These are phyloP conservation scores for Perca schrenkii DNA, from an alignment of 2,113 vertebrate species.

Conservation along the genomic window DNA sequence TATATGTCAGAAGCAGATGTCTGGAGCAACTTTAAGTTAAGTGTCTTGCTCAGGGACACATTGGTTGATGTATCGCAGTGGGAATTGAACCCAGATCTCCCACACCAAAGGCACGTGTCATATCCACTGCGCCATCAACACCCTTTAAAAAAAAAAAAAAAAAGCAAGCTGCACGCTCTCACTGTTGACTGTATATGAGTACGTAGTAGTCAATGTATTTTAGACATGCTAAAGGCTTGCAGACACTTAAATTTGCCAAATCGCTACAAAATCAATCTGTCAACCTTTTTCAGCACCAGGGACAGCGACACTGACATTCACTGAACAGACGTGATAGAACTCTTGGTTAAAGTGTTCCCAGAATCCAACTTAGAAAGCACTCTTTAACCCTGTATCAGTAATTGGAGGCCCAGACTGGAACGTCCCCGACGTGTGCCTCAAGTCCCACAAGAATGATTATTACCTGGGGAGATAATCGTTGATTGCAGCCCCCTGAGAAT, in stretches of 20 bases:
- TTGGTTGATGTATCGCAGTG: no score
- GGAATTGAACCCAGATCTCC: no score
- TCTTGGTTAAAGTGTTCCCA: neutral
- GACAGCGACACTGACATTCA: neutral
- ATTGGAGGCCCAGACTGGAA: neutral
- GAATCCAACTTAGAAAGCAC: neutral
- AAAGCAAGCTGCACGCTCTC: neutral
- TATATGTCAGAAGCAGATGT: no score
- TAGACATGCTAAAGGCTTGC: neutral
- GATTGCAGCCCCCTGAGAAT: constrained; percentile 16
- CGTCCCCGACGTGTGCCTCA: neutral
- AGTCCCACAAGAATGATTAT: constrained; percentile 13
- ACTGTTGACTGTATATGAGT: neutral
- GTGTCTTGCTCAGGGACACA: no score
- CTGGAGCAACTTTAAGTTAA: no score
- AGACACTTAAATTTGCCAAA: neutral
- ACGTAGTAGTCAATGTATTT: neutral
- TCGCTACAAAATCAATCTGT: neutral
- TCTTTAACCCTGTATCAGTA: neutral
- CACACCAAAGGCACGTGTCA: no score
- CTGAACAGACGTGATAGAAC: neutral
- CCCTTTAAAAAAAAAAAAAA: neutral
- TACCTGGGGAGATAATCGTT: neutral
- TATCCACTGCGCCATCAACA: no score
- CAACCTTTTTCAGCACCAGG: neutral